Evolutionary conservation across 2,888 invertebrate genomes (phyloP).

Genomic region (Meiosimyza platycephala): DNA sequence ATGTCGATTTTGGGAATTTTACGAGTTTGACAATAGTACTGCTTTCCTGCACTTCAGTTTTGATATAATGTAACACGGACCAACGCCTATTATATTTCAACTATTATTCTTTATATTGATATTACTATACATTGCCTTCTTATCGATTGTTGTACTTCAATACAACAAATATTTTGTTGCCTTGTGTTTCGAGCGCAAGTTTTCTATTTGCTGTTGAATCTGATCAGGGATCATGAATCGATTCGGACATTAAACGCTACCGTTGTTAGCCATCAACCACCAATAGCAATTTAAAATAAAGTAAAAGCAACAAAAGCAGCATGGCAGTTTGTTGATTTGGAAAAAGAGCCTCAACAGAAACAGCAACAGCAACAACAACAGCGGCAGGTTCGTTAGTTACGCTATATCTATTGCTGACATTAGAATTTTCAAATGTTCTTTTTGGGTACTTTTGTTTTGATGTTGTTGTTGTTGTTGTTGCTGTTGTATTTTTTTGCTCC

Average conservation of each 20-base stretch:
- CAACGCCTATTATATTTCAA: no score
- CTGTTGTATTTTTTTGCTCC: slow-evolving; percentile 6
- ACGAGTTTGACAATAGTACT: no score
- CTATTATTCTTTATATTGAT: no score
- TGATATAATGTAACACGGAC: no score
- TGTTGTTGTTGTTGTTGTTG: neutral
- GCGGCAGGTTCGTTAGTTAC: slow-evolving; percentile 4
- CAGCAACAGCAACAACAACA: neutral
- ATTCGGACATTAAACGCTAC: slow-evolving; percentile 62
- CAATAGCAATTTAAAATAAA: neutral
- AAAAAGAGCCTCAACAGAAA: neutral
- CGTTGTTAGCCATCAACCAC: slow-evolving; percentile 52
- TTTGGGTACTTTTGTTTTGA: neutral
- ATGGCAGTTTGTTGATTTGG: no score
- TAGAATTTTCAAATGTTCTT: slow-evolving; percentile 37
- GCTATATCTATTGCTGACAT: slow-evolving; percentile 17
- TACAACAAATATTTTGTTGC: neutral
- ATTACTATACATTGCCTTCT: no score
- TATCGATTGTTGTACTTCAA: no score
- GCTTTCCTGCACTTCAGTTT: no score
- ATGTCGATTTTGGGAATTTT: no score
- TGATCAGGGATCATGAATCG: slow-evolving; percentile 47
- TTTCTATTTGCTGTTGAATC: neutral
- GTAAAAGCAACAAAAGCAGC: slow-evolving; percentile 10
- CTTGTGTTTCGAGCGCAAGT: no score